These are phyloP conservation scores for Auanema freiburgensis DNA, from an alignment of 2,888 invertebrate species.

Conservation along the genomic window DNA sequence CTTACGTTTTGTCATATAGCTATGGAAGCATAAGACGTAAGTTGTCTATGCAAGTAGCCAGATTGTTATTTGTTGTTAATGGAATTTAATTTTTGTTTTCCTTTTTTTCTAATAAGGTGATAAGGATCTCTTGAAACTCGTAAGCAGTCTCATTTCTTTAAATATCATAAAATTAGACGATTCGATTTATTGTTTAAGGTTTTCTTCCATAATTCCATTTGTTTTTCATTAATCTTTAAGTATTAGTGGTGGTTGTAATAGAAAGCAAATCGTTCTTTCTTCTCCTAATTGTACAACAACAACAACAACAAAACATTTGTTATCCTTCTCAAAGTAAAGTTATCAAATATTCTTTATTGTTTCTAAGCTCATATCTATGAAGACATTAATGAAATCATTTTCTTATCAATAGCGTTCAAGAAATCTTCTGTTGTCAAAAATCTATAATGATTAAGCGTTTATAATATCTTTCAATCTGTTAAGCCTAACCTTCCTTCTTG, in stretches of 20 bases:
- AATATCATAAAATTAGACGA: not conserved
- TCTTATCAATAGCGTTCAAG: conserved; percentile 78
- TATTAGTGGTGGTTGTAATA: conserved; percentile 4
- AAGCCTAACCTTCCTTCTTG: conserved; percentile 67
- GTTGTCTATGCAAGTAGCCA: no score
- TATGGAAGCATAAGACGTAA: no score
- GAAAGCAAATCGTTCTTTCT: conserved; percentile 2
- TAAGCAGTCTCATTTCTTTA: no score
- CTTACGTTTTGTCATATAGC: no score
- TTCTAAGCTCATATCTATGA: conserved; percentile 5
- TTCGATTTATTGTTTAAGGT: conserved; percentile 4
- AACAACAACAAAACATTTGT: no score
- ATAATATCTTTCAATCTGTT: not conserved
- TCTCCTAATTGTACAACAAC: not conserved
- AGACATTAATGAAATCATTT: conserved; percentile 68
- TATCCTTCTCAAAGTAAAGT: no score
- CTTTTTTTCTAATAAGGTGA: no score
- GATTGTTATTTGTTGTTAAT: no score
- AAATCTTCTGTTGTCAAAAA: conserved; percentile 81
- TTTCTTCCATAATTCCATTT: not conserved
- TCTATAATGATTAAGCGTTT: not conserved
- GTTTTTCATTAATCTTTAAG: conserved; percentile 3
- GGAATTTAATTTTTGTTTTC: no score
- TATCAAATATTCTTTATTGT: not conserved
- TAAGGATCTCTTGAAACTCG: no score